phyloP scores from a whole-genome alignment of 2,888 invertebrate species.

The Diadegma fenestrale region DNA sequence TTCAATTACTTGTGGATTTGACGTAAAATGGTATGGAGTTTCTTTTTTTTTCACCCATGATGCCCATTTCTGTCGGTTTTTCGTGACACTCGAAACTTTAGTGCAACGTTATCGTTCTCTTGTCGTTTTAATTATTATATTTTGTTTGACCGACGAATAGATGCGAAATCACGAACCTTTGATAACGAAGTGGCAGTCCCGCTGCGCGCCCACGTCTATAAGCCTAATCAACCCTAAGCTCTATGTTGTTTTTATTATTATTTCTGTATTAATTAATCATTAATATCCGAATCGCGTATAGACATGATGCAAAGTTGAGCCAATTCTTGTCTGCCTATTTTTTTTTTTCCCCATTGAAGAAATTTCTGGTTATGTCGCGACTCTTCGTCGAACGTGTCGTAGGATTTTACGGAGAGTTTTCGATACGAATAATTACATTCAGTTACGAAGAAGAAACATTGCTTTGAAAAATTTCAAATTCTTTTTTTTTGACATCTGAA shows the following conservation, averaged over 20 bases:
- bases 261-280: slow-evolving; percentile 15
- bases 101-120: not conserved
- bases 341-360: not conserved
- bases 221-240: slow-evolving; percentile 59
- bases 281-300: slow-evolving; percentile 41
- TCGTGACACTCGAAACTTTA: not conserved
- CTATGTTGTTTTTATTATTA: slow-evolving; percentile 28
- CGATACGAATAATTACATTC: not conserved
- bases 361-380: not conserved
- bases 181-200: slow-evolving; percentile 73
- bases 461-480: not conserved
- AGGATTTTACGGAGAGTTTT: not conserved
- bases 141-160: slow-evolving; percentile 40
- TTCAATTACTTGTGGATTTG: not conserved
- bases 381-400: not conserved
- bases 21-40: not conserved
- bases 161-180: slow-evolving; percentile 69
- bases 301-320: slow-evolving; percentile 56
- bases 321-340: slow-evolving; percentile 34
- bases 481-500: not conserved
- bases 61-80: slow-evolving; percentile 6
- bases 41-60: not conserved
- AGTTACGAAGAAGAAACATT: not conserved
- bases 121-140: slow-evolving; percentile 13
- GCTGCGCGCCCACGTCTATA: slow-evolving; percentile 70